Base-by-base conservation (phyloP, 2,797 vertebrate species). In the Neosilurus mollespiculum region DNA sequence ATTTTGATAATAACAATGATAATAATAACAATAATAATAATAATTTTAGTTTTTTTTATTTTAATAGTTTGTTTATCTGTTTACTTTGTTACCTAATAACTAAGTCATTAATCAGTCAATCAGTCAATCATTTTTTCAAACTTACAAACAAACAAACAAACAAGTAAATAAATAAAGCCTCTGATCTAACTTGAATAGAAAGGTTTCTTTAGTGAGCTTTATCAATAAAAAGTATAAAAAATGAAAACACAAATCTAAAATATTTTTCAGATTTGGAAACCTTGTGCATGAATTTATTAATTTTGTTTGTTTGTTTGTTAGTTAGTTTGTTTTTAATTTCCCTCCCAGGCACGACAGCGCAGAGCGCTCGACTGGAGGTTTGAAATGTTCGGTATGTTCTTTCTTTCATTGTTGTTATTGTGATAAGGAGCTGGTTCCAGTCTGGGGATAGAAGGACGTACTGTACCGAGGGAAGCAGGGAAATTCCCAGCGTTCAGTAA, bases 401-500 rank as follows among this genome's bases (percentile, higher is more conserved):
- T 53, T 53, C 16, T 43, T 2, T 6, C 6, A 18, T 14, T 79
- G 77, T 26, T 79, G 77, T 30, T 79, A 43, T 65, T 61, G 43
- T 65, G 61, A 53, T 66, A 65, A 79, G 61, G 77, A 5, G n/a
- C 12, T 65, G 20, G 53, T 53, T 66, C 77, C 62, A 53, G 61
- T 14, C 61, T 65, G 77, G 20, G 77, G 53, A 53, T 79, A 79
- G 20, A 79, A 79, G 77, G 77, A 79, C 43, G 65, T 12, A 6
- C 0, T 79, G 77, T 66, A 43, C 77, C 12, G 77, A 65, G 61
- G 77, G 61, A 79, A 20, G 62, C 15, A 51, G 77, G 77, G 77
- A 79, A 79, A 65, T 79, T 79, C 77, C 76, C 77, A 53, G 43
- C 9, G n/a, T 54, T 79, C 37, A 18, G 61, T 51, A 51, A 51